phyloP scores from a whole-genome alignment of 1,140 invertebrate genomes.

The Diorhabda sublineata region DNA sequence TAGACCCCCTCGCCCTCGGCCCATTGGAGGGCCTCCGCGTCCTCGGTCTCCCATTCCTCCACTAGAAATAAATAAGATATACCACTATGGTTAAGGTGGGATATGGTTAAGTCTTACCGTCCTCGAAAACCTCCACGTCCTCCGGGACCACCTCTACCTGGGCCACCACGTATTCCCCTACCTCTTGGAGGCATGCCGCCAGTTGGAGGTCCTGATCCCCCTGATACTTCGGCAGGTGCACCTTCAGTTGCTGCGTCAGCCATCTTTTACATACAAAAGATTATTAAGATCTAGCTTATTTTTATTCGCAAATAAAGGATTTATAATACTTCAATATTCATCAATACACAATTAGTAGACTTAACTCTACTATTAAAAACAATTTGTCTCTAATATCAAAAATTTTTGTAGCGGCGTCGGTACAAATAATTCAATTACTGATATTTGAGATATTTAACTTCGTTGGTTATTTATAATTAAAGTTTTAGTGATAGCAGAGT shows the following conservation, averaged over 20 bases:
- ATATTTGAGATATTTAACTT: too few species aligned
- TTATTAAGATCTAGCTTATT: too few species aligned
- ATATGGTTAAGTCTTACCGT: conserved; percentile 9
- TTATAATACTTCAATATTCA: too few species aligned
- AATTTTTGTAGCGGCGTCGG: too few species aligned
- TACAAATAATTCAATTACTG: too few species aligned
- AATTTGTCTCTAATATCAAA: too few species aligned
- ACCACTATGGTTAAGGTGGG: background rate
- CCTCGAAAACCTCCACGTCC: conserved; percentile 29
- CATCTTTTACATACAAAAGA: background rate
- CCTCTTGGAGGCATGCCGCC: conserved; percentile 24
- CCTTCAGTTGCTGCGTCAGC: conserved; percentile 10
- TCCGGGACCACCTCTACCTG: conserved; percentile 20
- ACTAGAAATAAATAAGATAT: conserved; percentile 22
- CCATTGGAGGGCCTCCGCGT: conserved; percentile 31
- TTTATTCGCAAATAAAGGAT: too few species aligned
- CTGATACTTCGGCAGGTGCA: conserved; percentile 3
- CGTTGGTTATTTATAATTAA: too few species aligned
- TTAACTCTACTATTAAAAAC: too few species aligned
- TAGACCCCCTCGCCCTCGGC: conserved; percentile 29
- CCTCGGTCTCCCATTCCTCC: conserved; percentile 27
- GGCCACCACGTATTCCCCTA: conserved; percentile 21
- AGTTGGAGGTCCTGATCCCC: conserved; percentile 5
- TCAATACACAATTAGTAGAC: too few species aligned
- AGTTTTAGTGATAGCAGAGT: too few species aligned